phyloP scores from a whole-genome alignment of 2,797 vertebrate species.

The Menidia menidia region DNA sequence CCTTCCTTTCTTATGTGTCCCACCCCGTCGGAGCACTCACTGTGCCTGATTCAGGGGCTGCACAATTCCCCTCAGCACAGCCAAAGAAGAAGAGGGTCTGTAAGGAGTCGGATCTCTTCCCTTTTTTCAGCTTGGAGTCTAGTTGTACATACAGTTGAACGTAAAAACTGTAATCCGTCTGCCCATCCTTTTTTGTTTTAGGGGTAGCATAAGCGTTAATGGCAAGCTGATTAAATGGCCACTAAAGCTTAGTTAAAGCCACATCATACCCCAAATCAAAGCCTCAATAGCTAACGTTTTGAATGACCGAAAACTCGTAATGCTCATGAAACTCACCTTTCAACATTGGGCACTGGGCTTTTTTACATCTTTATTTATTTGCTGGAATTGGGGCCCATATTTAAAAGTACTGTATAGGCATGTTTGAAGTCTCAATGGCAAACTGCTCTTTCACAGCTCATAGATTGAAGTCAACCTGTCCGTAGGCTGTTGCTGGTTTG shows the following conservation, averaged over 20 bases:
- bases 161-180: conserved; percentile 64
- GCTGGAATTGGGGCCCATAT: neutral
- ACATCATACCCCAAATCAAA: conserved; percentile 25
- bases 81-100: conserved; percentile 20
- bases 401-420: neutral
- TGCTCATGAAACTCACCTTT: neutral
- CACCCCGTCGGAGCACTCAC: conserved; percentile 19
- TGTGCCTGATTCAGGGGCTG: conserved; percentile 29
- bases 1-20: conserved; percentile 33
- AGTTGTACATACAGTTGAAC: conserved; percentile 30
- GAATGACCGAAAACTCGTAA: neutral
- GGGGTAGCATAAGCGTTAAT: conserved; percentile 49
- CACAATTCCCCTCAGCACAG: conserved; percentile 36
- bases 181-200: conserved; percentile 66
- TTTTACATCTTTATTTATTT: conserved; percentile 2
- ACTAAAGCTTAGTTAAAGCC: conserved; percentile 48
- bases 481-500: conserved; percentile 5
- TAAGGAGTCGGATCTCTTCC: conserved; percentile 36
- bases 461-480: conserved; percentile 6
- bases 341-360: neutral
- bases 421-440: conserved; percentile 13
- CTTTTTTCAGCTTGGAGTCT: conserved; percentile 29
- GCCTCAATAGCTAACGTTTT: conserved; percentile 29
- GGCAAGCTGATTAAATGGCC: conserved; percentile 52
- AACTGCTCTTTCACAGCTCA: neutral